Percentiles rank a stretch among this genome's conserved stretches.
Evolutionary conservation across 2,797 vertebrate genomes (phyloP).

Genomic region (Oreochromis grahami): DNA sequence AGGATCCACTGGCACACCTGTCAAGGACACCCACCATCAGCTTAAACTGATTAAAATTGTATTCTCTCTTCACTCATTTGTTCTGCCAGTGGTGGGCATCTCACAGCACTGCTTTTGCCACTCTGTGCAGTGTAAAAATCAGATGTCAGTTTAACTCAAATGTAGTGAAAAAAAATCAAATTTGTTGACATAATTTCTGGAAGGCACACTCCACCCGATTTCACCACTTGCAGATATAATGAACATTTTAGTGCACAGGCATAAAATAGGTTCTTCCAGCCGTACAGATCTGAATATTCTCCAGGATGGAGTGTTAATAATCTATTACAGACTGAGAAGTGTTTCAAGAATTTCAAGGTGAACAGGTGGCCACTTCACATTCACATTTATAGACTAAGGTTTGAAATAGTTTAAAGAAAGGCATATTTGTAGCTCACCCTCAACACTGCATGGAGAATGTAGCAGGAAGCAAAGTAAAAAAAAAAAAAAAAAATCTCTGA

Average conservation of each 20-base stretch:
- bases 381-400: neutral
- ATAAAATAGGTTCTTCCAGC: neutral
- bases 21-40: slow-evolving; percentile 37
- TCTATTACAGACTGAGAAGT: neutral
- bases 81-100: neutral
- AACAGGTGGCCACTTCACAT: neutral
- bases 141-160: neutral
- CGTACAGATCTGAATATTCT: neutral
- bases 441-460: neutral
- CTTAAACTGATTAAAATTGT: slow-evolving; percentile 15
- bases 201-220: neutral
- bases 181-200: slow-evolving; percentile 2
- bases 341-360: slow-evolving; percentile 12
- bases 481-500: neutral
- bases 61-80: neutral
- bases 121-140: neutral
- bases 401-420: neutral
- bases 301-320: slow-evolving; percentile 1
- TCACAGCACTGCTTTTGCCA: neutral
- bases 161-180: neutral
- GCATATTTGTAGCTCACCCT: neutral
- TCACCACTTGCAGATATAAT: neutral
- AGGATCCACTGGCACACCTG: neutral
- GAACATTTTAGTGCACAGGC: neutral
- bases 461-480: neutral